Evolutionary conservation across 2,888 invertebrate species (phyloP), one percentile per base, ranked within the genome.

Genomic region (Meliscaeva auricollis): DNA sequence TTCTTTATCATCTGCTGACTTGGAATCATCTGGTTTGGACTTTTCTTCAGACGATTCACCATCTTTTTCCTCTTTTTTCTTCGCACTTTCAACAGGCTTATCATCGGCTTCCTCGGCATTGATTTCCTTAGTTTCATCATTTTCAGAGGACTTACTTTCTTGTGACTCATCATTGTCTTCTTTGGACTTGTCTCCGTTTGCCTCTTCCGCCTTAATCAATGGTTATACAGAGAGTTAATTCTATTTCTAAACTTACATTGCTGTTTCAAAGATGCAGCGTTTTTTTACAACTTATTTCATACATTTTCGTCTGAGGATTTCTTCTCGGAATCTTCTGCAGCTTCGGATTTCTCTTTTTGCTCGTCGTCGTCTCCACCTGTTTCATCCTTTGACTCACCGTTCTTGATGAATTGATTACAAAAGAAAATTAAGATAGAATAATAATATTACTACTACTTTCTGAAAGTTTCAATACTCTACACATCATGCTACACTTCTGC

Each of bases 161-260:
- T 73, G 20, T 64, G 87, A 81, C 56, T 88, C 87, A 38, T 79
- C 79, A 2, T 75, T 70, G 8, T 88, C 87, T 50, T 87, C 88
- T 15, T 87, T 84, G 9, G 69, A 62, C 26, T 85, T 69, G 30
- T 88, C 70, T 46, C 60, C 81, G 7, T 78, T 75, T 7, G 60
- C 75, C 30, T 77, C 76, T 26, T 76, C 88, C 87, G 17, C 76
- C 82, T 54, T 84, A 79, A 74, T 89, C 87, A 69, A 80, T 80
- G 35, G 83, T 64, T 79, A 79, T 74, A 79, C 8, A 58, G 0
- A 38, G 82, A 88, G 26, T 76, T 64, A 20, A 64, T 60, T 76
- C 11, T 58, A 46, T 60, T 60, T 58, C 11, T 32, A 60, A 68
- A 68, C 60, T 73, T 17, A 69, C 74, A 35, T 44, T 35, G 9